Base-by-base conservation (phyloP, 1,140 invertebrate genomes). In the Diabrotica virgifera region DNA sequence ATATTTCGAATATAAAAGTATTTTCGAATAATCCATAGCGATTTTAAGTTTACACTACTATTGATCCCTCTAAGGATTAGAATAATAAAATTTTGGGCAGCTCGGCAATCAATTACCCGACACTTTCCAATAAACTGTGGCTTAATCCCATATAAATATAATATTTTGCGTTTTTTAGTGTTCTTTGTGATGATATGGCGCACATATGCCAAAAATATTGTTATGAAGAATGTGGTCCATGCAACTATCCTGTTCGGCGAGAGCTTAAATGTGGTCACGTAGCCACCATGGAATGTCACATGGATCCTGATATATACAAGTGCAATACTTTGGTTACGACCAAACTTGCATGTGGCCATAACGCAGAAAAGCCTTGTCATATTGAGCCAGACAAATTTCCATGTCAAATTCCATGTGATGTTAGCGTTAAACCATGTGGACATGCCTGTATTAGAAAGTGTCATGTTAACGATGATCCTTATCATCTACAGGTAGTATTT, bases 121-220 rank as follows among this genome's bases (percentile, higher is more conserved):
- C n/a, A n/a, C n/a, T n/a, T n/a, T n/a, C n/a, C n/a, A n/a, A n/a
- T n/a, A n/a, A n/a, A n/a, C n/a, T n/a, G n/a, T n/a, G n/a, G n/a
- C n/a, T n/a, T n/a, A n/a, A n/a, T n/a, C n/a, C n/a, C n/a, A 12
- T 52, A 12, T 52, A n/a, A 12, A 8, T 4, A 6, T 52, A 13
- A 12, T 6, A 52, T 52, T 2, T 12, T 10, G 11, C 24, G n/a
- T 24, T 24, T 24, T 24, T 24, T 24, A 24, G 79, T 63, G 68
- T 74, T 59, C 65, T 81, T 5, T 86, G 84, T 66, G 77, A 80
- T 6, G 53, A 69, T 52, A 66, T 75, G 5, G 70, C 67, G 3
- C 84, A 86, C 66, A 67, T 68, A 9, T 86, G 84, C 70, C 76
- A 76, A 6, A 76, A 82, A 56, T 69, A 62, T 50, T 86, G 85